Evolutionary conservation across 1,140 invertebrate genomes (phyloP).

Genomic region (Elymnias hypermnestra): DNA sequence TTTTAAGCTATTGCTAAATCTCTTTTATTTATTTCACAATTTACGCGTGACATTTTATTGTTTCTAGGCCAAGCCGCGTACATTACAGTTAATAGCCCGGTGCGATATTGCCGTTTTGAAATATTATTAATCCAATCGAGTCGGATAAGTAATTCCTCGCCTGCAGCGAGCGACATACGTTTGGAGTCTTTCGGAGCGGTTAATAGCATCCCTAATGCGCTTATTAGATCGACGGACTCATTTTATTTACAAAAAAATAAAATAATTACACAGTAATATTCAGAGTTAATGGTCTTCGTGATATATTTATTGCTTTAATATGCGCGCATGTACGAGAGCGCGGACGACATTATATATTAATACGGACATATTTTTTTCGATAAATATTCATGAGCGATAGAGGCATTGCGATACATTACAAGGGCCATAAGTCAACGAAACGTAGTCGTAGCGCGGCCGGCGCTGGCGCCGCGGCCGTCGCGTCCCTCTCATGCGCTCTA

Average conservation of each 20-base stretch:
- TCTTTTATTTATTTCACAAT: constrained; percentile 10
- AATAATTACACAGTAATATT: constrained; percentile 65
- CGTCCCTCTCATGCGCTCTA: constrained; percentile 3
- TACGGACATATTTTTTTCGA: constrained; percentile 59
- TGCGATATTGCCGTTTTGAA: constrained; percentile 28
- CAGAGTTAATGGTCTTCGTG: constrained; percentile 46
- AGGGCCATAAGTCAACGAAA: constrained; percentile 63
- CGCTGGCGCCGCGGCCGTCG: constrained; percentile 37
- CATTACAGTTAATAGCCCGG: constrained; percentile 23
- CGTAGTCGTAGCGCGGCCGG: constrained; percentile 43
- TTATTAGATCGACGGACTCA: constrained; percentile 50
- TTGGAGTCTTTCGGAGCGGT: constrained; percentile 31
- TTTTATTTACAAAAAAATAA: constrained; percentile 55
- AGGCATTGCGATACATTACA: constrained; percentile 68
- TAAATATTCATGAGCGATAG: constrained; percentile 73
- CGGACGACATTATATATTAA: constrained; percentile 48
- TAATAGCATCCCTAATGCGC: constrained; percentile 54
- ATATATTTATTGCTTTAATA: constrained; percentile 65
- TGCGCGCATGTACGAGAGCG: constrained; percentile 33
- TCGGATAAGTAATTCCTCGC: constrained; percentile 42
- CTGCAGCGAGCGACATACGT: constrained; percentile 37
- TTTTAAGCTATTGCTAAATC: constrained; percentile 10
- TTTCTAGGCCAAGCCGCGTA: constrained; percentile 8
- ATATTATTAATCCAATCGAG: constrained; percentile 22
- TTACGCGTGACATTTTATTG: constrained; percentile 2